phyloP scores from a whole-genome alignment of 2,888 invertebrate genomes.

The Cyclophora punctaria region DNA sequence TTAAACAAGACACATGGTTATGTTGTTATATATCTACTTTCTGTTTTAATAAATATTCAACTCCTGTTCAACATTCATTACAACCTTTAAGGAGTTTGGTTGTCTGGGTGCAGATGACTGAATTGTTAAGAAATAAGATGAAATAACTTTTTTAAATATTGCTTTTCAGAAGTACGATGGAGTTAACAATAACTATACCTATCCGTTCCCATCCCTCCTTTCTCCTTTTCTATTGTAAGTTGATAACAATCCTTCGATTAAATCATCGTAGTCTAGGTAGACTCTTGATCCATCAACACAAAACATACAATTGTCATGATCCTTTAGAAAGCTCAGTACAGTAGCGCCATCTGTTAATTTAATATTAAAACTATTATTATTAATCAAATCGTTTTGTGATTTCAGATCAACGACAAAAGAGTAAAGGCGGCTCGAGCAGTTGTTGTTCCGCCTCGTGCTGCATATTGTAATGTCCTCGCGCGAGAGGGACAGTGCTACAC shows the following conservation, averaged over 20 bases:
- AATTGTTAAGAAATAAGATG: no score
- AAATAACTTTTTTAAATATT: slow-evolving; percentile 11
- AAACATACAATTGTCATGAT: background rate
- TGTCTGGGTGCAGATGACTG: slow-evolving; percentile 12
- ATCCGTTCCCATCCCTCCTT: slow-evolving; percentile 35
- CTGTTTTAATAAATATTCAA: no score
- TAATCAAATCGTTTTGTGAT: slow-evolving; percentile 30
- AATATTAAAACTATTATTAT: background rate
- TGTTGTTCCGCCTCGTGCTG: slow-evolving; percentile 95
- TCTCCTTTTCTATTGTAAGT: slow-evolving; percentile 37
- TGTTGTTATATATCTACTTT: no score
- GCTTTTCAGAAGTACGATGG: slow-evolving; percentile 67
- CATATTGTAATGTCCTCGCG: slow-evolving; percentile 84
- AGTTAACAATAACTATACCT: slow-evolving; percentile 36
- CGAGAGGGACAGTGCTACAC: slow-evolving; percentile 32
- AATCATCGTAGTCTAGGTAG: no score
- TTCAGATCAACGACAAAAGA: slow-evolving; percentile 96
- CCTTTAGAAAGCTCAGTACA: background rate
- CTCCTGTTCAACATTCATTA: no score
- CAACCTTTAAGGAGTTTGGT: slow-evolving; percentile 9
- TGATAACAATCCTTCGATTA: background rate
- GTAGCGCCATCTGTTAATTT: background rate
- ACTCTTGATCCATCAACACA: background rate
- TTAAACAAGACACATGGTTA: no score
- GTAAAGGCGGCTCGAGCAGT: slow-evolving; percentile 95